Base-by-base conservation (phyloP, 2,797 vertebrate species). In the Spea hammondii region DNA sequence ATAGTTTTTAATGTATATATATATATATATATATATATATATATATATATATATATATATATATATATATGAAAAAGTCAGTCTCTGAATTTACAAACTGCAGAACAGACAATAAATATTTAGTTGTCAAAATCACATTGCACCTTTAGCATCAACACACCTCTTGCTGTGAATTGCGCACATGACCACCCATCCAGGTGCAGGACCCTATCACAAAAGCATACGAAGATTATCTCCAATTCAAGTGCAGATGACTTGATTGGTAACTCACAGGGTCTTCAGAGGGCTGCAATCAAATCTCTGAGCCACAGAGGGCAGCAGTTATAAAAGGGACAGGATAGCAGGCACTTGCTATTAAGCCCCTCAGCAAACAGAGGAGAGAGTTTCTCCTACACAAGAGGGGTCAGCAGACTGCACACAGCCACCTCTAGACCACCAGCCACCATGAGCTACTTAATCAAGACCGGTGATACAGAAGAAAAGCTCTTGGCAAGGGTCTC, bases 161-260 rank as follows among this genome's bases (percentile, higher is more conserved):
- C 8, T 48, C 45, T 50, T 68, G 51, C 13, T 74, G 7, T 74
- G 55, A 64, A 64, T 64, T 12, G 59, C 5, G n/a, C 14, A 6
- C 14, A 62, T 6, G 59, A 62, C 74, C 79, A 67, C 79, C 79
- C 76, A 50, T 51, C 70, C 80, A 82, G 75, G 75, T 77, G 70
- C 70, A 70, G 55, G 75, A 65, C 54, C 74, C 65, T 59, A 73
- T 82, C 74, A 82, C 9, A 70, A 74, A 72, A 53, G 65, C 80
- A 77, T 78, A 49, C 70, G 54, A n/a, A 51, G 7, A 81, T 70
- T 80, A 67, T 49, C 82, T 65, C 77, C 68, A 68, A 51, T 8
- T 65, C 64, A 57, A 74, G 80, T 76, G 78, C 62, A 80, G 53
- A 68, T 80, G 77, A 17, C 6, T 57, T 57, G 70, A 8, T 65